phyloP scores from a whole-genome alignment of 2,797 vertebrate genomes.

The Parotocinclus haroldoi region DNA sequence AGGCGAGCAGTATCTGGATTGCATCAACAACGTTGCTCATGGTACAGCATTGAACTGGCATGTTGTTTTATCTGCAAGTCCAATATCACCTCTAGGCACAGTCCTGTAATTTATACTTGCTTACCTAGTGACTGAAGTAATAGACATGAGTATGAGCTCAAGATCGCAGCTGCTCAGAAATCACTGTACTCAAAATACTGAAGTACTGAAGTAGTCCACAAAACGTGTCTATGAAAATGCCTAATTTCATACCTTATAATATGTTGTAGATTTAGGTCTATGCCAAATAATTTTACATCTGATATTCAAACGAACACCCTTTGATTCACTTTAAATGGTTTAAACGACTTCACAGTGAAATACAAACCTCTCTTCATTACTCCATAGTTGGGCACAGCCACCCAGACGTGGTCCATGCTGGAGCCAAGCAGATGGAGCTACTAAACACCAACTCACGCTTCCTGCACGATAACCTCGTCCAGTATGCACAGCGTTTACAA shows the following conservation, averaged over 20 bases:
- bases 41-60: slow-evolving; percentile 66
- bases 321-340: too few relatives aligned
- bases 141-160: too few relatives aligned
- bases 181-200: too few relatives aligned
- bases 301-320: too few relatives aligned
- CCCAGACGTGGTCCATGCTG: slow-evolving; percentile 85
- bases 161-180: too few relatives aligned
- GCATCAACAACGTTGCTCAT: slow-evolving; percentile 97
- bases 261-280: too few relatives aligned
- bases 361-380: not conserved
- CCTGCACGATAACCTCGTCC: slow-evolving; percentile 90
- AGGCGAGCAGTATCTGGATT: slow-evolving; percentile 85
- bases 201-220: too few relatives aligned
- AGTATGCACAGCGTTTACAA: slow-evolving; percentile 85
- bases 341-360: too few relatives aligned
- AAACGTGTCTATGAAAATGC: too few relatives aligned
- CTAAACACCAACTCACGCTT: slow-evolving; percentile 96
- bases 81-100: not conserved
- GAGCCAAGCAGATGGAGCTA: slow-evolving; percentile 85
- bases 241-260: too few relatives aligned
- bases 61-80: not conserved
- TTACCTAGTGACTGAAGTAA: too few relatives aligned
- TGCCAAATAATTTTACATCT: too few relatives aligned
- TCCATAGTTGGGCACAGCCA: slow-evolving; percentile 90
- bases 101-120: not conserved